Conservation (phyloP, 2,113 vertebrate species). For the Rhabdornis inornatus region DNA sequence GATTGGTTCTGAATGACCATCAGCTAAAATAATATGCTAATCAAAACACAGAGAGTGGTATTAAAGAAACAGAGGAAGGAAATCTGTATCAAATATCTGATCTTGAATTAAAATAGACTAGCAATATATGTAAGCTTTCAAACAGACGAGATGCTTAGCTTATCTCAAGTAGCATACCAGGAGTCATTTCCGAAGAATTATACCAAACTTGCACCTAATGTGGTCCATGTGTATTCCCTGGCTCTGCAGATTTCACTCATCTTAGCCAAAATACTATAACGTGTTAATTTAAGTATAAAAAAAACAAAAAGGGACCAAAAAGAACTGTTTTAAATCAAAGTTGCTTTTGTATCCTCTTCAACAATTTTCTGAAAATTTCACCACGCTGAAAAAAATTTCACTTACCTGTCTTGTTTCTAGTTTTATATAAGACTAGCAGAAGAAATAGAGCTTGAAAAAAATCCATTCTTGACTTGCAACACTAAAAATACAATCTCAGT, state of each 20-base stretch:
- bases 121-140: not conserved
- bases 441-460: not conserved
- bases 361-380: not conserved
- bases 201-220: not conserved
- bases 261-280: not conserved
- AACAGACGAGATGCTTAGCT: not conserved
- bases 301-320: not conserved
- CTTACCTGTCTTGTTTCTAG: not conserved
- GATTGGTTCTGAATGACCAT: not conserved
- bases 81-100: not conserved
- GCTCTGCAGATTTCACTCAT: not conserved
- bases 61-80: not conserved
- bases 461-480: not conserved
- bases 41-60: not conserved
- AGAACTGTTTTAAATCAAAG: not conserved
- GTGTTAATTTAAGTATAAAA: not conserved
- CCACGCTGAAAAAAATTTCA: not conserved
- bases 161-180: not conserved
- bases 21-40: not conserved
- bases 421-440: not conserved
- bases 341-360: not conserved
- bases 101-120: slow-evolving; percentile 2
- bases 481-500: not conserved
- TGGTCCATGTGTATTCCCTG: not conserved
- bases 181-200: not conserved